Percentiles rank a stretch among this genome's conserved stretches.
Conservation (phyloP, 2,888 invertebrate species). For the Ellobium chinense region DNA sequence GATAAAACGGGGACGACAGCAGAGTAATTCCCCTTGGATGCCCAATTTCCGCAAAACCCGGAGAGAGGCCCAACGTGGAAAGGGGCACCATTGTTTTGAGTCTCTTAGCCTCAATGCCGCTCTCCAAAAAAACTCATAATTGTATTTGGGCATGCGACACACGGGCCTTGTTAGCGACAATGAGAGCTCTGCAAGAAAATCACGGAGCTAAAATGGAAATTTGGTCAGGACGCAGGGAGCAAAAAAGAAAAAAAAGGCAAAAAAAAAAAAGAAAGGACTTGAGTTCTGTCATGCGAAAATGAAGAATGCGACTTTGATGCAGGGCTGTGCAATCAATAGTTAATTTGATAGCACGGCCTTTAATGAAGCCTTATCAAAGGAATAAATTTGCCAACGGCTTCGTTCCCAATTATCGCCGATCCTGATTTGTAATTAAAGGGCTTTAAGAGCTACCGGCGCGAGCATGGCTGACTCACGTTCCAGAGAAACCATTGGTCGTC, state of each 20-base stretch:
- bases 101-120: not conserved
- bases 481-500: not conserved
- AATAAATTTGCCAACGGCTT: slow-evolving; percentile 44
- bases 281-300: slow-evolving; percentile 7
- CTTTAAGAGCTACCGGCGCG: not conserved
- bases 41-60: slow-evolving; percentile 20
- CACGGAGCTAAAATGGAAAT: slow-evolving; percentile 23
- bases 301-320: slow-evolving; percentile 44
- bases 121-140: slow-evolving; percentile 20
- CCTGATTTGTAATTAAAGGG: slow-evolving; percentile 42
- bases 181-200: slow-evolving; percentile 15
- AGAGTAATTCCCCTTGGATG: slow-evolving; percentile 30
- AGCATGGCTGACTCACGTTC: slow-evolving; percentile 1
- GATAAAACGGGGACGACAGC: slow-evolving; percentile 9
- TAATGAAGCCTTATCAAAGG: slow-evolving; percentile 48
- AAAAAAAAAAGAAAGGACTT: not conserved
- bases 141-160: slow-evolving; percentile 39
- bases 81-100: slow-evolving; percentile 19
- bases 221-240: not conserved
- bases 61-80: not conserved
- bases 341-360: slow-evolving; percentile 39
- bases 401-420: slow-evolving; percentile 23
- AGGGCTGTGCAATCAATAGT: slow-evolving; percentile 43
- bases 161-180: slow-evolving; percentile 23
- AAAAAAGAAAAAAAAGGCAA: too few relatives aligned